These are phyloP conservation scores for Apis florea DNA, from an alignment of 1,140 invertebrate genomes.

Conservation along the genomic window DNA sequence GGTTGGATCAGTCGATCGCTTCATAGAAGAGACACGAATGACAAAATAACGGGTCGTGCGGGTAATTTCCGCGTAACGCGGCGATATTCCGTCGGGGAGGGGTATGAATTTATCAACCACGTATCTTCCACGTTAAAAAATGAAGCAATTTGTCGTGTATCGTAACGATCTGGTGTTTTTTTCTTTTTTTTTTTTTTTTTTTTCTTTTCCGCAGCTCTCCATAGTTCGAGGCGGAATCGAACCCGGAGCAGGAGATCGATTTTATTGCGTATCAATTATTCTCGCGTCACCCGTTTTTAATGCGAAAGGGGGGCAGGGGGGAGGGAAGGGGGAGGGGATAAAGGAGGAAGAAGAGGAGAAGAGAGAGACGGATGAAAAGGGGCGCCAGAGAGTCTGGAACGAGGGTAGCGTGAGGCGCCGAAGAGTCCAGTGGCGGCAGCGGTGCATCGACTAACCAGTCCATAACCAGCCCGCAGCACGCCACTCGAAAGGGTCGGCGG, in stretches of 20 bases:
- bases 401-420: conserved; percentile 70
- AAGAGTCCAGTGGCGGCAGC: conserved; percentile 58
- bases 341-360: not conserved
- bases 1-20: conserved; percentile 13
- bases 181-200: no score
- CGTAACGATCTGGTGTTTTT: no score
- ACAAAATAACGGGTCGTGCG: conserved; percentile 58
- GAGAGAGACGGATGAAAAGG: conserved; percentile 5
- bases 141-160: no score
- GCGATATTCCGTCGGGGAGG: not conserved
- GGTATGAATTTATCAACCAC: not conserved
- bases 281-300: not conserved
- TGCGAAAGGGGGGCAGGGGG: no score
- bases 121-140: not conserved
- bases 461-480: conserved; percentile 59
- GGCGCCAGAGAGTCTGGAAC: conserved; percentile 65
- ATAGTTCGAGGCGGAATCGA: no score
- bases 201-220: no score
- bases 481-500: conserved; percentile 36
- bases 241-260: no score
- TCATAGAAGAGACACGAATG: conserved; percentile 36
- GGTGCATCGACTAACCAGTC: conserved; percentile 60
- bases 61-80: conserved; percentile 7
- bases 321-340: not conserved
- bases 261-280: no score